Evolutionary conservation across 2,888 invertebrate genomes (phyloP), one percentile per base, ranked within the genome.

Genomic region (Nomada goodeniana): DNA sequence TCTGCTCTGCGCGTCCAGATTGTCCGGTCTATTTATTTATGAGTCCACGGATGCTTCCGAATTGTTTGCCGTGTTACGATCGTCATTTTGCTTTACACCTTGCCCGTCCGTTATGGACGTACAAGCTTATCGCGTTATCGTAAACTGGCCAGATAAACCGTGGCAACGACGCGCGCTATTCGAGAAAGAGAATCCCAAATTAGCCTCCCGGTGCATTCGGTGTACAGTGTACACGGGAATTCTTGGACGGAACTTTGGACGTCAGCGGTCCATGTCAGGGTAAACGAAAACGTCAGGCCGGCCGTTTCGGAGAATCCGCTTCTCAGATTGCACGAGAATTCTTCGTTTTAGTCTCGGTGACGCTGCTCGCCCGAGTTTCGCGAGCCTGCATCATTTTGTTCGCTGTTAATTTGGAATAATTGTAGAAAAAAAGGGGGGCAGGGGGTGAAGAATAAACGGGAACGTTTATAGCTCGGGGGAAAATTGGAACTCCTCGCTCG

Each of bases 121-220:
- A 18, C 53, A 59, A 67, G 18, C 42, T 55, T 52, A 20, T 64
- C 57, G 50, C 42, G 70, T 55, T 57, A 20, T 55, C 72, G 64
- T 70, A 80, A 80, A 80, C 77, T 23, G 71, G 15, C 61, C 61
- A 52, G 61, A 61, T 71, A 63, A 80, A 72, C 65, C 63, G 67
- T 57, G 60, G 57, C 68, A 78, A 42, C 53, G 44, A 52, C 42
- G 55, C 77, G 29, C 53, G 69, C 20, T 47, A 57, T 65, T 67
- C 70, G 67, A 63, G n/a, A 78, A 78, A 78, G 78, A 63, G 78
- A 80, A 77, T 80, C 55, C 52, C 70, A 60, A 71, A 77, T 71
- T 77, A 77, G 4, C 78, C 26, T 50, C 50, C 59, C 60, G 36
- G 29, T 26, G 65, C 23, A 60, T 60, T 61, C 23, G 20, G 61